phyloP scores from a whole-genome alignment of 1,140 invertebrate species.

The Lethocerus indicus region DNA sequence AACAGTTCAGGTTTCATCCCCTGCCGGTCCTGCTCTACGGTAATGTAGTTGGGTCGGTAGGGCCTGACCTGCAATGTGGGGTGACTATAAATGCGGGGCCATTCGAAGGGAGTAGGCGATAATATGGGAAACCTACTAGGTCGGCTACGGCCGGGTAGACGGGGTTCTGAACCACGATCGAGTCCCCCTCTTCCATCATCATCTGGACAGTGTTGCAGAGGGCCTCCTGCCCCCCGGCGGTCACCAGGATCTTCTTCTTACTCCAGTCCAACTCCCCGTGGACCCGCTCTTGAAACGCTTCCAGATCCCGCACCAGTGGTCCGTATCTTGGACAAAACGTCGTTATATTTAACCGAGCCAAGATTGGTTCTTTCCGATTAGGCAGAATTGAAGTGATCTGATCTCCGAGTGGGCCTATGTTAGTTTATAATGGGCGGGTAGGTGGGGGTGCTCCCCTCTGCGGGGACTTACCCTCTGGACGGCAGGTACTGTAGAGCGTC shows the following conservation, averaged over 20 bases:
- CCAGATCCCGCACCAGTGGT: conserved; percentile 39
- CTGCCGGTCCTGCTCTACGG: too few species aligned
- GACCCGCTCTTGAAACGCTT: conserved; percentile 39
- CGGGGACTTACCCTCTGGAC: too few species aligned
- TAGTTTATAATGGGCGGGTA: too few species aligned
- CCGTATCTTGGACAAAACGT: conserved; percentile 28
- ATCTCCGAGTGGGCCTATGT: too few species aligned
- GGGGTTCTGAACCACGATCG: conserved; percentile 48
- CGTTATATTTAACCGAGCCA: too few species aligned
- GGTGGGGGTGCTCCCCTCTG: too few species aligned
- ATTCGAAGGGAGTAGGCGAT: conserved; percentile 23
- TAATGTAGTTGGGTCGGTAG: too few species aligned
- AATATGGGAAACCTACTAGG: conserved; percentile 43
- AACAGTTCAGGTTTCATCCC: too few species aligned
- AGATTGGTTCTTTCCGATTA: too few species aligned
- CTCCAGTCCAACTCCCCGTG: conserved; percentile 47
- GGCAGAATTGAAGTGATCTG: too few species aligned
- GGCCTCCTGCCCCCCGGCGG: conserved; percentile 57
- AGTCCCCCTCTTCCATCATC: conserved; percentile 43
- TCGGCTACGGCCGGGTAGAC: conserved; percentile 48
- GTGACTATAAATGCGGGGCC: conserved; percentile 45
- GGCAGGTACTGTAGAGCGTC: too few species aligned
- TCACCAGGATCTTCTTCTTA: conserved; percentile 41
- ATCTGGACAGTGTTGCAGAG: conserved; percentile 53
- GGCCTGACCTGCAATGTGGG: too few species aligned